Conservation (phyloP, 2,888 invertebrate genomes). For the Heliconius ismenius region DNA sequence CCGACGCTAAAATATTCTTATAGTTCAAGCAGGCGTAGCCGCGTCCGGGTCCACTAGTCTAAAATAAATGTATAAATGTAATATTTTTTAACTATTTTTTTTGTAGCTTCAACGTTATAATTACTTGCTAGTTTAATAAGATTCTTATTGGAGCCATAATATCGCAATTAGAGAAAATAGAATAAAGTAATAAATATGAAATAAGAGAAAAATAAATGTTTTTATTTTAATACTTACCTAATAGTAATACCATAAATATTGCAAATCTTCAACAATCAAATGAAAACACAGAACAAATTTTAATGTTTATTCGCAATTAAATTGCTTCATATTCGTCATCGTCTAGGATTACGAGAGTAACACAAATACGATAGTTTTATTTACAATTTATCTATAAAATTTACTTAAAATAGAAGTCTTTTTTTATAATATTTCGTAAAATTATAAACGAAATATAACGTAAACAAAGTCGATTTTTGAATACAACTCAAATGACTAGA, state of each 20-base stretch:
- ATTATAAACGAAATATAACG: slow-evolving; percentile 15
- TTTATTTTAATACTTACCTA: slow-evolving; percentile 13
- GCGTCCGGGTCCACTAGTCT: too few relatives aligned
- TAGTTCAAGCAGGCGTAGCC: too few relatives aligned
- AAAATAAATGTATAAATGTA: neutral
- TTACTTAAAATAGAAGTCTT: neutral
- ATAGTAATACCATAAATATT: slow-evolving; percentile 14
- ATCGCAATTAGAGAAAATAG: neutral
- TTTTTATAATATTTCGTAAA: neutral
- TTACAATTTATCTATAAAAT: neutral
- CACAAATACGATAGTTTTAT: slow-evolving; percentile 16
- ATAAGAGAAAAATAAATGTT: neutral
- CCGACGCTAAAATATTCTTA: too few relatives aligned
- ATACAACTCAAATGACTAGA: slow-evolving; percentile 34
- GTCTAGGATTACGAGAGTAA: slow-evolving; percentile 34
- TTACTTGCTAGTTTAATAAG: slow-evolving; percentile 3
- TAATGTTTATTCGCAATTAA: slow-evolving; percentile 20
- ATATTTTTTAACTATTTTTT: neutral
- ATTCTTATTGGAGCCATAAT: slow-evolving; percentile 15
- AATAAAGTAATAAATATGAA: neutral
- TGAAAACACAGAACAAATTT: slow-evolving; percentile 20
- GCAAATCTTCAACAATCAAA: slow-evolving; percentile 9
- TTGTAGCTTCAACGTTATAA: neutral
- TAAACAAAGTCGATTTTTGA: slow-evolving; percentile 27
- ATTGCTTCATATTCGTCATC: slow-evolving; percentile 29